These are phyloP conservation scores for Saimiri boliviensis DNA, from an alignment of 2,113 vertebrate species.

Conservation along the genomic window DNA sequence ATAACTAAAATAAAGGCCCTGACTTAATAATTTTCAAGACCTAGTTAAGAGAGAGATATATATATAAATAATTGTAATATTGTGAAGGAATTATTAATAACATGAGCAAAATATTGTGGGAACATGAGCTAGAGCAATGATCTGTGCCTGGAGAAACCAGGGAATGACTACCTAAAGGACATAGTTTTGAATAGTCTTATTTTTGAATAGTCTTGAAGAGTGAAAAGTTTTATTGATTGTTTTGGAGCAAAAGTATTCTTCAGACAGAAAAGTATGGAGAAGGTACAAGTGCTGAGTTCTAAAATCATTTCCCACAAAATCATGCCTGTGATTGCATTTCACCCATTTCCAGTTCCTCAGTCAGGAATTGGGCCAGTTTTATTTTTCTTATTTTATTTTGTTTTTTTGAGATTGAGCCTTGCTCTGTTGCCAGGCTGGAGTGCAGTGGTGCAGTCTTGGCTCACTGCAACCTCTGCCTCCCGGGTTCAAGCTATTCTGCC, in stretches of 20 bases:
- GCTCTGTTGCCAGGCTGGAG: too few relatives aligned
- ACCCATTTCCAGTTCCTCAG: neutral
- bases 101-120: neutral
- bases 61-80: neutral
- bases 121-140: neutral
- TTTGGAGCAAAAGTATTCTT: neutral
- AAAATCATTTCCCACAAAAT: neutral
- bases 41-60: neutral
- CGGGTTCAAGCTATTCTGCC: too few relatives aligned
- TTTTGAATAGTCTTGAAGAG: neutral
- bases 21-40: neutral
- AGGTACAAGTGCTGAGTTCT: neutral
- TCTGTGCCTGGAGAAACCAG: neutral
- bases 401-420: too few relatives aligned
- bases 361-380: neutral
- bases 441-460: too few relatives aligned
- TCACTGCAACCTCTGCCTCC: too few relatives aligned
- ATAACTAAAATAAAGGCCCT: neutral
- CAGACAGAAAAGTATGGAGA: neutral
- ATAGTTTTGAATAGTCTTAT: neutral
- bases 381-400: too few relatives aligned
- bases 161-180: neutral
- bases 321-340: neutral
- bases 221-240: neutral
- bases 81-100: slow-evolving; percentile 14